Conservation (phyloP, 2,888 invertebrate species). For the Suillia variegata region DNA sequence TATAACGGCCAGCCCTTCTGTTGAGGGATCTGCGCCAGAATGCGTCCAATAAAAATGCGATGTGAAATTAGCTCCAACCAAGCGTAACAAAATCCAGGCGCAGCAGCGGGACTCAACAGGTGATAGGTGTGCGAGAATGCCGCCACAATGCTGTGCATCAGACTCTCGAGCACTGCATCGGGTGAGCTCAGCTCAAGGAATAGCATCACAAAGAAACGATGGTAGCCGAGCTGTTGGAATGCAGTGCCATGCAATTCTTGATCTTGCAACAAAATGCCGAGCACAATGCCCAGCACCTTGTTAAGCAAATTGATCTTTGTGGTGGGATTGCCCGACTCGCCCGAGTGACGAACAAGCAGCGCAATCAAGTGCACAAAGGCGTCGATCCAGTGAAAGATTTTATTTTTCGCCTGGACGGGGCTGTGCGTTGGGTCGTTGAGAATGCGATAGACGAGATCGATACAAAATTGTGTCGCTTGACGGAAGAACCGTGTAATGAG, state of each 20-base stretch:
- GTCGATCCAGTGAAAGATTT: conserved; percentile 94
- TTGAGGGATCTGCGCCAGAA: conserved; percentile 87
- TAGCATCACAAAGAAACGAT: conserved; percentile 93
- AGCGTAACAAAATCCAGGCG: conserved; percentile 96
- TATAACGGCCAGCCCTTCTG: conserved; percentile 98
- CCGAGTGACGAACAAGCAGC: conserved; percentile 91
- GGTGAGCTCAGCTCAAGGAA: conserved; percentile 95
- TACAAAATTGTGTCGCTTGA: conserved; percentile 94
- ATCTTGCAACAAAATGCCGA: conserved; percentile 93
- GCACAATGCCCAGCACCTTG: conserved; percentile 92
- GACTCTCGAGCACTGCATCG: conserved; percentile 90
- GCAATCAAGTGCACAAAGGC: conserved; percentile 94
- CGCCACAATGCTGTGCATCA: conserved; percentile 85
- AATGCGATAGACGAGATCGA: conserved; percentile 89
- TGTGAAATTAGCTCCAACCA: conserved; percentile 99
- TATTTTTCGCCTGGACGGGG: conserved; percentile 76
- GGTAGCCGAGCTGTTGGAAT: conserved; percentile 98
- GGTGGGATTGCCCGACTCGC: conserved; percentile 82
- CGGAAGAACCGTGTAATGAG: conserved; percentile 96
- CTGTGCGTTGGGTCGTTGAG: conserved; percentile 74
- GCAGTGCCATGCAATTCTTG: conserved; percentile 83
- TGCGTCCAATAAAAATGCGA: conserved; percentile 91
- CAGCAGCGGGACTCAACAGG: conserved; percentile 88
- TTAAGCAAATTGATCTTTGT: conserved; percentile 96
- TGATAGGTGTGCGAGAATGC: conserved; percentile 96